phyloP scores from a whole-genome alignment of 1,140 invertebrate genomes.

The Hermatobates lingyangjiaoensis region DNA sequence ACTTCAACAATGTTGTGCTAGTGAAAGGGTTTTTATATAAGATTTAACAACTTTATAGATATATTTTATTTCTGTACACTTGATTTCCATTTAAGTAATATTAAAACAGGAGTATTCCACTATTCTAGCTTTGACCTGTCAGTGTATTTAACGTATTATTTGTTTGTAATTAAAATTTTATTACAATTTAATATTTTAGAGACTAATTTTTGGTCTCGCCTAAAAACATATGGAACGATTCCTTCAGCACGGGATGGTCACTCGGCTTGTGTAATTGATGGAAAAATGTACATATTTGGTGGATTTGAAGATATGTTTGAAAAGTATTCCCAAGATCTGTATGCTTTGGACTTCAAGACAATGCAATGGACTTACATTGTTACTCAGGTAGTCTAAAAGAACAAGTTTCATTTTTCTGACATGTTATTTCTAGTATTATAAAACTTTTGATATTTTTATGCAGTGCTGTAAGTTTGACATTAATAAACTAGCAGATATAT shows the following conservation, averaged over 20 bases:
- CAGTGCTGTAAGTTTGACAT: background rate
- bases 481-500: background rate
- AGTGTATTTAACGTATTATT: no score
- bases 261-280: constrained; percentile 59
- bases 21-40: no score
- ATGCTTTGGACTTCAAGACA: constrained; percentile 49
- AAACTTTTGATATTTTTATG: background rate
- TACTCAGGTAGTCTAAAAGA: constrained; percentile 29
- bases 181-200: constrained; percentile 25
- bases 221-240: constrained; percentile 38
- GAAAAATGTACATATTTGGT: constrained; percentile 80
- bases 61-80: no score
- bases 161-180: no score
- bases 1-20: no score
- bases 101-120: no score
- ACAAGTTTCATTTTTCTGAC: background rate
- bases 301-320: constrained; percentile 64
- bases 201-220: constrained; percentile 43
- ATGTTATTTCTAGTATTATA: background rate
- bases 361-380: constrained; percentile 46
- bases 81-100: no score
- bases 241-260: constrained; percentile 76
- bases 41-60: no score
- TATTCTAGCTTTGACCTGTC: no score
- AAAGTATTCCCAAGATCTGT: constrained; percentile 60